Conservation (phyloP, 2,888 invertebrate genomes). For the Uloborus plumipes region DNA sequence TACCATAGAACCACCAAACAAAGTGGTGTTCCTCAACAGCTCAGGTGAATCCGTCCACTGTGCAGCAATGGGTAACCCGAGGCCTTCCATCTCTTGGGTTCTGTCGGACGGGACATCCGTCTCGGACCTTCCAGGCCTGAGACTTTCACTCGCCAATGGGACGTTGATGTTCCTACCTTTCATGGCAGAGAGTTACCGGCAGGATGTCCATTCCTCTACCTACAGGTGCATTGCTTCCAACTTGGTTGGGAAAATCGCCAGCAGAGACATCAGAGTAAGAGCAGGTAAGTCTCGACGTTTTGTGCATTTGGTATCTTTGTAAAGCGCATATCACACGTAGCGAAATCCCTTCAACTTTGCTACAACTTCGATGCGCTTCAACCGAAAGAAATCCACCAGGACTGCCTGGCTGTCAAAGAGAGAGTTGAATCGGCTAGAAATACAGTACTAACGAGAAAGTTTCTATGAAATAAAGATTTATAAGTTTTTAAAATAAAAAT, state of each 20-base stretch:
- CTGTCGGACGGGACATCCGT: slow-evolving; percentile 63
- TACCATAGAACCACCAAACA: slow-evolving; percentile 63
- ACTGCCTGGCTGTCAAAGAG: no score
- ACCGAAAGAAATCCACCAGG: no score
- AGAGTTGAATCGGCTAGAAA: no score
- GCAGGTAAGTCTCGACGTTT: slow-evolving; percentile 81
- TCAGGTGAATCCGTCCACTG: slow-evolving; percentile 65
- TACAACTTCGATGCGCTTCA: no score
- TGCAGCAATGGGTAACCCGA: slow-evolving; percentile 63
- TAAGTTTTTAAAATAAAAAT: no score
- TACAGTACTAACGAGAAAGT: no score
- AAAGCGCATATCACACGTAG: no score
- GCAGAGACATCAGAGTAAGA: slow-evolving; percentile 92
- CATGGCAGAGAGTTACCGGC: slow-evolving; percentile 81
- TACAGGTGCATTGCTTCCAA: slow-evolving; percentile 62
- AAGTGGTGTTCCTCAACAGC: slow-evolving; percentile 65
- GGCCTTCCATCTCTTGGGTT: slow-evolving; percentile 63
- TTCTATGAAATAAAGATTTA: no score
- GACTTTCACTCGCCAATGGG: slow-evolving; percentile 76
- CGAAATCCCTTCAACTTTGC: no score
- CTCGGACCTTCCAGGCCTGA: slow-evolving; percentile 61
- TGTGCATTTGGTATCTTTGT: background rate
- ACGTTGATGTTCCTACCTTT: slow-evolving; percentile 95
- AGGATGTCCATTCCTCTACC: slow-evolving; percentile 62
- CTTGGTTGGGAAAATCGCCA: slow-evolving; percentile 80